A percentile compares a stretch with the other conserved stretches of the same genome.
Evolutionary conservation across 2,113 vertebrate species (phyloP).

Genomic region (Etia nguti): DNA sequence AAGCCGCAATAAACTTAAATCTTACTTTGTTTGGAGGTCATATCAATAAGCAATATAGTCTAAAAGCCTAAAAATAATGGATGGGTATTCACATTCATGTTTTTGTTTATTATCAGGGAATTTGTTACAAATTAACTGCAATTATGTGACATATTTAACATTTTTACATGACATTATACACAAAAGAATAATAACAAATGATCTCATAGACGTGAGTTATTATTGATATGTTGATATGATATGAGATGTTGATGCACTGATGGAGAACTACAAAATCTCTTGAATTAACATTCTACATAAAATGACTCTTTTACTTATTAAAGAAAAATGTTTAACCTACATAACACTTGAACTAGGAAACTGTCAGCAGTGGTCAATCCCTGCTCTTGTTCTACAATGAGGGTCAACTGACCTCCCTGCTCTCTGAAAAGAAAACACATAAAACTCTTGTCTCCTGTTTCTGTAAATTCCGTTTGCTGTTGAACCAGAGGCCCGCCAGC

Average conservation of each 20-base stretch:
- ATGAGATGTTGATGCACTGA: not conserved
- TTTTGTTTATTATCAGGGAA: not conserved
- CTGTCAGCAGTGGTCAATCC: not conserved
- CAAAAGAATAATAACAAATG: not conserved
- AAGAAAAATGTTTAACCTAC: not conserved
- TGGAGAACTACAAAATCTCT: not conserved
- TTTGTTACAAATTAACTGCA: not conserved
- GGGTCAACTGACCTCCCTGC: slow-evolving; percentile 31
- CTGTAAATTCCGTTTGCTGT: slow-evolving; percentile 23
- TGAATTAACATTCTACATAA: not conserved
- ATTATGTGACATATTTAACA: not conserved
- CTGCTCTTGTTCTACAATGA: not conserved
- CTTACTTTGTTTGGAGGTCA: too few species aligned
- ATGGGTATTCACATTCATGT: not conserved
- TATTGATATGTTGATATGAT: not conserved
- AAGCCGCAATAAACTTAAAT: too few species aligned
- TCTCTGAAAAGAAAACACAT: slow-evolving; percentile 23
- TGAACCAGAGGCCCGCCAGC: not conserved
- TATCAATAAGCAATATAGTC: not conserved
- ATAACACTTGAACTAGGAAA: not conserved
- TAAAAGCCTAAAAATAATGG: not conserved
- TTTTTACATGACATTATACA: not conserved
- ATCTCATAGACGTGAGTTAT: not conserved
- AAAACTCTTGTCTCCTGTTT: slow-evolving; percentile 34
- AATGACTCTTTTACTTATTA: not conserved